These are phyloP conservation scores for Eristalinus sepulchralis DNA, from an alignment of 2,888 invertebrate genomes.

Conservation along the genomic window DNA sequence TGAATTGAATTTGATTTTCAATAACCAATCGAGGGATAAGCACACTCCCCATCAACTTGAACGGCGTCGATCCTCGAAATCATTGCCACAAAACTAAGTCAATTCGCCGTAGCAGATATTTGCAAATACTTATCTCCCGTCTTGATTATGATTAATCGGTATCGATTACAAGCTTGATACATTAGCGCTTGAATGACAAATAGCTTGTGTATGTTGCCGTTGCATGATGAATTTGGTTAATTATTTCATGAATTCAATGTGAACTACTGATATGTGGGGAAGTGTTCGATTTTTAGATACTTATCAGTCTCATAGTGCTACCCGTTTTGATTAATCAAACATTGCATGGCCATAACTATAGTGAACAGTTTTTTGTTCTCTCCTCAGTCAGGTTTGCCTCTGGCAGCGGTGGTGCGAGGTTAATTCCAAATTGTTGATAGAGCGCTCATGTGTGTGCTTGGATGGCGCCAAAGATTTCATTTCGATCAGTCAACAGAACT, in stretches of 20 bases:
- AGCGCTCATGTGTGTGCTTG: constrained; percentile 11
- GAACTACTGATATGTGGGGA: constrained; percentile 9
- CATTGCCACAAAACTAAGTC: neutral
- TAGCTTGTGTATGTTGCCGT: constrained; percentile 16
- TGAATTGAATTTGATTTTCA: constrained; percentile 60
- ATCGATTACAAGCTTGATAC: constrained; percentile 65
- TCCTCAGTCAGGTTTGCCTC: neutral
- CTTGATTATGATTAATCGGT: constrained; percentile 66
- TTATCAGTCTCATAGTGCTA: constrained; percentile 14
- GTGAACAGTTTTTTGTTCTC: neutral
- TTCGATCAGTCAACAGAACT: neutral
- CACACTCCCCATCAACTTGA: constrained; percentile 2
- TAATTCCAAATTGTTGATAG: constrained; percentile 27
- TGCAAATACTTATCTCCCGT: constrained; percentile 41
- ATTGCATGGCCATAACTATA: constrained; percentile 19
- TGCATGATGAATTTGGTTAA: constrained; percentile 49
- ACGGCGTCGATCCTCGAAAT: constrained; percentile 37
- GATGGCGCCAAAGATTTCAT: constrained; percentile 39
- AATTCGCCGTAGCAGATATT: constrained; percentile 12
- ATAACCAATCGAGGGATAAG: constrained; percentile 48
- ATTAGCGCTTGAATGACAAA: constrained; percentile 60
- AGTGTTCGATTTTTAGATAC: constrained; percentile 26
- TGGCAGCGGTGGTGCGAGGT: neutral
- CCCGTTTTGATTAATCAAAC: constrained; percentile 33
- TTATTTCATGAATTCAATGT: constrained; percentile 41